phyloP scores from a whole-genome alignment of 2,797 vertebrate genomes.

The Syndactyla subalaris region DNA sequence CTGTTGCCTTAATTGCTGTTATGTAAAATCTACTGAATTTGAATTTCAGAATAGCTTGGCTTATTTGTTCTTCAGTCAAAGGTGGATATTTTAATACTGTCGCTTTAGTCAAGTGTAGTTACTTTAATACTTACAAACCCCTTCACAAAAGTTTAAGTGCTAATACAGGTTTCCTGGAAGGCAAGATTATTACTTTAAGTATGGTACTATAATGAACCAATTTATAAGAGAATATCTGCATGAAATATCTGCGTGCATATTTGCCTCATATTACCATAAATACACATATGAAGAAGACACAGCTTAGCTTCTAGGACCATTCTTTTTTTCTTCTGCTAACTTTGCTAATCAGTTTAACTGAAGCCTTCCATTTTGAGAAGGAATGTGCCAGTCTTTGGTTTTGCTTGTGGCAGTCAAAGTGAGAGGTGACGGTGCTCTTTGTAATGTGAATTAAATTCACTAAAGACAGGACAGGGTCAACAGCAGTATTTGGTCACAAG shows the following conservation, averaged over 20 bases:
- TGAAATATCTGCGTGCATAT: neutral
- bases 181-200: neutral
- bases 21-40: slow-evolving; percentile 12
- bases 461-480: neutral
- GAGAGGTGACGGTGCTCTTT: neutral
- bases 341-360: neutral
- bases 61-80: slow-evolving; percentile 31
- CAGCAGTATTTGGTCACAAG: neutral
- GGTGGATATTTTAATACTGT: neutral
- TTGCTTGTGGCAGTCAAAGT: fast-evolving
- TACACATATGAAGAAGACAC: neutral
- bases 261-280: neutral
- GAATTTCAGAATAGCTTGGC: neutral
- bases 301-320: neutral
- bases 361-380: neutral
- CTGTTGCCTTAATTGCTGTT: slow-evolving; percentile 13
- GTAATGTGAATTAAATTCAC: neutral
- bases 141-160: neutral
- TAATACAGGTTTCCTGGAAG: neutral
- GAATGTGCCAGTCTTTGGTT: neutral
- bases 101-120: neutral
- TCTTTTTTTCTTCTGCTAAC: neutral
- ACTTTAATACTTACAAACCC: neutral
- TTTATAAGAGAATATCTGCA: neutral
- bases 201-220: neutral